phyloP scores from a whole-genome alignment of 1,140 invertebrate genomes.

The Zophobas morio region DNA sequence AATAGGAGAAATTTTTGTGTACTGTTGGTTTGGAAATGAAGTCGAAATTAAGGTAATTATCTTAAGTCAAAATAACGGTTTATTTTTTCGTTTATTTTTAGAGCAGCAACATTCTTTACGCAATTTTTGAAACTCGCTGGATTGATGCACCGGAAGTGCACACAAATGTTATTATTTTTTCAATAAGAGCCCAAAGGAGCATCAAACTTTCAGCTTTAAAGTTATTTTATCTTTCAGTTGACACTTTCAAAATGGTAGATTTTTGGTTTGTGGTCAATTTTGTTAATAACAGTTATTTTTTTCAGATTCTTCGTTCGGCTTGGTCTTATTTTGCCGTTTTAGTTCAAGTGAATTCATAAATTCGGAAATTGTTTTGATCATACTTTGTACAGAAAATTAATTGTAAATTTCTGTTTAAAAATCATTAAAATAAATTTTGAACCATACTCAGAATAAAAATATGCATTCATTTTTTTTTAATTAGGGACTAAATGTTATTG shows the following conservation, averaged over 20 bases:
- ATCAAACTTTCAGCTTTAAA: neutral
- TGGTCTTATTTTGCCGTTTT: slow-evolving; percentile 2
- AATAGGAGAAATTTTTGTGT: neutral
- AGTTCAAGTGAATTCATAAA: slow-evolving; percentile 1
- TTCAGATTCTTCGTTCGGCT: neutral
- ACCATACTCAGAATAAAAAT: too few species aligned
- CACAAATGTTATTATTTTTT: slow-evolving; percentile 6
- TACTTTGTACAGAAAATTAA: too few species aligned
- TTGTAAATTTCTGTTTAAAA: too few species aligned
- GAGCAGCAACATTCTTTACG: neutral
- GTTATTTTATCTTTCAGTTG: neutral
- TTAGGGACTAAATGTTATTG: too few species aligned
- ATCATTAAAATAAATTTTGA: too few species aligned
- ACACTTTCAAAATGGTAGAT: slow-evolving; percentile 9
- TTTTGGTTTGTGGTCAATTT: neutral
- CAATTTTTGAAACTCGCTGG: neutral
- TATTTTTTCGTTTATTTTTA: neutral
- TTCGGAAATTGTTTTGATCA: neutral
- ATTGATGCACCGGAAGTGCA: neutral
- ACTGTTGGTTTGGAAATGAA: too few species aligned
- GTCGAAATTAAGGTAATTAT: neutral
- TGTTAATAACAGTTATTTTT: neutral
- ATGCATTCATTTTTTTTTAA: too few species aligned
- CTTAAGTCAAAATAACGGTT: too few species aligned
- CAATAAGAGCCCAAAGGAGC: neutral